Conservation (phyloP, 2,888 invertebrate species). For the Pristionchus entomophagus region DNA sequence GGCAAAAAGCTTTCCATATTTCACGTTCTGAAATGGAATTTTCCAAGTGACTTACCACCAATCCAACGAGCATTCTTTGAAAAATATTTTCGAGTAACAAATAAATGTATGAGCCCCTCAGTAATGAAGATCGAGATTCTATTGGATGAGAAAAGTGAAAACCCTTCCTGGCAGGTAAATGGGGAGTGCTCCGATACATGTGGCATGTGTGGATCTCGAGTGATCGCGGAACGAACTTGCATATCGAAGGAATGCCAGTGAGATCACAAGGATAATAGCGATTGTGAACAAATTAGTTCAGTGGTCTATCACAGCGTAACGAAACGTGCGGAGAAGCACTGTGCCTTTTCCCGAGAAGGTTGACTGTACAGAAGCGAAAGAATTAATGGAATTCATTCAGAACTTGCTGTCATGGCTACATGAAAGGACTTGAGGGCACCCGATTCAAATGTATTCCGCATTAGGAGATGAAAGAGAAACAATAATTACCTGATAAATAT, state of each 20-base stretch:
- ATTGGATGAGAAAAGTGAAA: no score
- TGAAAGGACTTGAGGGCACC: background rate
- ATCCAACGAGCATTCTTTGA: no score
- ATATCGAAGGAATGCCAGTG: background rate
- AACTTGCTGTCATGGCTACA: background rate
- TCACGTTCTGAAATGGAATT: no score
- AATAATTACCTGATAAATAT: no score
- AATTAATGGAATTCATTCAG: background rate
- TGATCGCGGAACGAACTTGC: background rate
- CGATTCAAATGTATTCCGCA: background rate
- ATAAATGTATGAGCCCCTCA: no score
- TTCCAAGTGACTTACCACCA: no score
- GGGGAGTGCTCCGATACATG: background rate
- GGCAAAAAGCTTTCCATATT: no score
- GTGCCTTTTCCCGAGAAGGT: slow-evolving; percentile 15
- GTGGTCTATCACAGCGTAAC: background rate
- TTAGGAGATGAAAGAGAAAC: background rate
- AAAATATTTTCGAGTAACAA: no score
- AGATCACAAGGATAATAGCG: no score
- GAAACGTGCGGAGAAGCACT: background rate
- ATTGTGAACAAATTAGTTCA: background rate
- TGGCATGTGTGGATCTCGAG: background rate
- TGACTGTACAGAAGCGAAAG: background rate
- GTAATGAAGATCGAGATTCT: no score
- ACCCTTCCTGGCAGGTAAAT: no score